Percentiles rank a stretch among this genome's conserved stretches.
Conservation (phyloP, 2,888 invertebrate genomes). For the Osmoderma eremita region DNA sequence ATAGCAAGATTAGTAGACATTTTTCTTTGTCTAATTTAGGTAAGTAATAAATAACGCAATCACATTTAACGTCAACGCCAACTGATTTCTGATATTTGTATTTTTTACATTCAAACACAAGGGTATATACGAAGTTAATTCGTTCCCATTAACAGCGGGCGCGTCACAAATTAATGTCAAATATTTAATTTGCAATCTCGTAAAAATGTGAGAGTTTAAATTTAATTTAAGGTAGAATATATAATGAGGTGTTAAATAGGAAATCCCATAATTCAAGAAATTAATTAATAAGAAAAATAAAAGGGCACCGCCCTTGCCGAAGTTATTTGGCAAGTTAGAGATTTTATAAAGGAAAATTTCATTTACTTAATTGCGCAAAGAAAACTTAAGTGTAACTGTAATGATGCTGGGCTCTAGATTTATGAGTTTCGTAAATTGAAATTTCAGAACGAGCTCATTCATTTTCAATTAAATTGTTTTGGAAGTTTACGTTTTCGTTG, state of each 20-base stretch:
- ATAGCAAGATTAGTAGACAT: no score
- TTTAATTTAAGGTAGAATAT: slow-evolving; percentile 26
- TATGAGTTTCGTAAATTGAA: slow-evolving; percentile 55
- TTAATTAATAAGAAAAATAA: slow-evolving; percentile 44
- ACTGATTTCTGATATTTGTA: no score
- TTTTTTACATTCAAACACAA: no score
- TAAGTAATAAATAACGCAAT: no score
- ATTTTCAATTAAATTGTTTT: slow-evolving; percentile 54
- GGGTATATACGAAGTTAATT: no score
- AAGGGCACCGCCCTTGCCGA: slow-evolving; percentile 42
- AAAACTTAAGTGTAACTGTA: slow-evolving; percentile 53
- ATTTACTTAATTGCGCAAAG: slow-evolving; percentile 53
- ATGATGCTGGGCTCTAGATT: slow-evolving; percentile 53
- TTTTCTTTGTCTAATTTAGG: no score
- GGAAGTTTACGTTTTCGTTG: slow-evolving; percentile 46
- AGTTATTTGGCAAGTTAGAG: slow-evolving; percentile 45
- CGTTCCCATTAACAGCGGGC: no score
- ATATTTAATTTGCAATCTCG: slow-evolving; percentile 7
- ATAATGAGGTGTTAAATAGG: slow-evolving; percentile 41
- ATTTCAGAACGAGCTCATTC: slow-evolving; percentile 52
- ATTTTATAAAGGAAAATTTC: slow-evolving; percentile 50
- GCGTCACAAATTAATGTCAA: slow-evolving; percentile 18
- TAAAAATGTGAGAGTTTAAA: slow-evolving; percentile 13
- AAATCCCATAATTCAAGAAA: slow-evolving; percentile 43
- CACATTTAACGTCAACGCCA: no score